phyloP scores from a whole-genome alignment of 2,797 vertebrate species.

The Halcyon leucocephala region DNA sequence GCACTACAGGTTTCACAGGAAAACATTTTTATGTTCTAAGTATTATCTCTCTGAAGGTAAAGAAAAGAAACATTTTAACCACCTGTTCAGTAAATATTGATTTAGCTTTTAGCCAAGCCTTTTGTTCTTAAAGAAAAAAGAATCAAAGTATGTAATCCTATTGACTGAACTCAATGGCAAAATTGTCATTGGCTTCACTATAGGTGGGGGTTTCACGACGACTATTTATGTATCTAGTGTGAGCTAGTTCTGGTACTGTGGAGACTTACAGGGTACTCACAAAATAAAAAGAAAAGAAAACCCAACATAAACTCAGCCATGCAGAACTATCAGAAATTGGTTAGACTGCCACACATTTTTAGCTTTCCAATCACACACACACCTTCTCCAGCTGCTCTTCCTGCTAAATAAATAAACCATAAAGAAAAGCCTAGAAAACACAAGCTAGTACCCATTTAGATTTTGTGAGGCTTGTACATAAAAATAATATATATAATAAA shows the following conservation, averaged over 20 bases:
- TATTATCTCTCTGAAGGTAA: not conserved
- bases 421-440: not conserved
- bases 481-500: not conserved
- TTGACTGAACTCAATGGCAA: not conserved
- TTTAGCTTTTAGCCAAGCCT: not conserved
- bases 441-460: not conserved
- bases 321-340: not conserved
- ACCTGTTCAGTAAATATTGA: not conserved
- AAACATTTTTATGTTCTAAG: not conserved
- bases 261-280: not conserved
- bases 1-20: not conserved
- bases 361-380: slow-evolving; percentile 21
- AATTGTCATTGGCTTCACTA: not conserved
- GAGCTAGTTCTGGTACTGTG: not conserved
- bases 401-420: slow-evolving; percentile 12
- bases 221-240: not conserved
- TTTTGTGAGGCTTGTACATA: not conserved
- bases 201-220: not conserved
- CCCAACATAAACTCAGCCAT: not conserved
- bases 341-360: not conserved
- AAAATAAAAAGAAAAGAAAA: not conserved
- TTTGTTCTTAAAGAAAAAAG: slow-evolving; percentile 1
- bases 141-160: not conserved
- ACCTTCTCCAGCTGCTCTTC: not conserved
- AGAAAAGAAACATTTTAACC: not conserved